Conservation (phyloP, 1,140 invertebrate genomes). For the Polyergus mexicanus region DNA sequence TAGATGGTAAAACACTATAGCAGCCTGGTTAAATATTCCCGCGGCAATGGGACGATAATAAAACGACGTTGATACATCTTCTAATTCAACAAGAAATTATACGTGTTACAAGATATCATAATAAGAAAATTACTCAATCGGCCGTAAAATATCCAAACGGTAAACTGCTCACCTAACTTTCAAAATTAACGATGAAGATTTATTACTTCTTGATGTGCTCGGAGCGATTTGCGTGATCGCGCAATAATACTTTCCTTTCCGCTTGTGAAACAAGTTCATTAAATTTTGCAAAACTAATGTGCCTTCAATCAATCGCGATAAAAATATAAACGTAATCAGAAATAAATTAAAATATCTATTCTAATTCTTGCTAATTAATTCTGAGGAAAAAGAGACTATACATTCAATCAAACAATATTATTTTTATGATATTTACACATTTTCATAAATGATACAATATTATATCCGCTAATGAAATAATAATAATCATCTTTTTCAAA, state of each 20-base stretch:
- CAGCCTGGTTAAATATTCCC: slow-evolving; percentile 45
- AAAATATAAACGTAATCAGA: slow-evolving; percentile 12
- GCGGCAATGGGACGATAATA: slow-evolving; percentile 45
- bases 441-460: neutral
- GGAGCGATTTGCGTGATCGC: neutral
- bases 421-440: neutral
- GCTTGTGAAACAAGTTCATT: neutral
- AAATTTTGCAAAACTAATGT: neutral
- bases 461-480: neutral
- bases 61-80: slow-evolving; percentile 44
- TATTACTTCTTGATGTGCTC: neutral
- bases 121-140: slow-evolving; percentile 31
- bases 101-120: neutral
- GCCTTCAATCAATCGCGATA: neutral
- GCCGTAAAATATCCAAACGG: slow-evolving; percentile 31
- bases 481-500: neutral
- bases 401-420: neutral
- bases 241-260: neutral
- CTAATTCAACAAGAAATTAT: slow-evolving; percentile 16
- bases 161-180: slow-evolving; percentile 7
- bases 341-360: neutral
- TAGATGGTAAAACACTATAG: slow-evolving; percentile 42
- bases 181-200: slow-evolving; percentile 31
- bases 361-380: neutral
- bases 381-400: neutral